phyloP scores from a whole-genome alignment of 92 coral and sea anemone genomes.

The Isaurus tuberculatus region DNA sequence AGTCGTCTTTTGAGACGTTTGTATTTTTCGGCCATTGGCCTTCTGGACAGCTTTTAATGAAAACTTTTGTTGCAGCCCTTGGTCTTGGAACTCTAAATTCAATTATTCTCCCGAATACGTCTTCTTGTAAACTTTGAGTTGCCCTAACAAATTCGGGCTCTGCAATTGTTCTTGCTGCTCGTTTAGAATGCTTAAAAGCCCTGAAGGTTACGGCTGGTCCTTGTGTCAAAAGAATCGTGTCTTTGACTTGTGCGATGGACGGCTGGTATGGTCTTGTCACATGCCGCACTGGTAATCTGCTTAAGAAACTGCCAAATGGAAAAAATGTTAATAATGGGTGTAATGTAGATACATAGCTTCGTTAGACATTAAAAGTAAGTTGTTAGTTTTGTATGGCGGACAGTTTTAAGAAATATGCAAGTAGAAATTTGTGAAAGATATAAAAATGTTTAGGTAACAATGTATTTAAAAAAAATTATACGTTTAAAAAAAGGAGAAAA shows the following conservation, averaged over 20 bases:
- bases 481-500: background rate
- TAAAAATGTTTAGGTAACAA: no score
- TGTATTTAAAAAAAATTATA: background rate
- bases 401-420: background rate
- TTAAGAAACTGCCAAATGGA: background rate
- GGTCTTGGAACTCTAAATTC: background rate
- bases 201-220: background rate
- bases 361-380: background rate
- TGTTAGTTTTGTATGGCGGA: background rate
- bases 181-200: background rate
- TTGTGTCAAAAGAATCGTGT: background rate
- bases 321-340: background rate
- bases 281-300: background rate
- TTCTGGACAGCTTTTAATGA: slow-evolving; percentile 5
- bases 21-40: background rate
- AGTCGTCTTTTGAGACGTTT: background rate
- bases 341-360: background rate
- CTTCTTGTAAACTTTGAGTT: background rate
- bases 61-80: background rate
- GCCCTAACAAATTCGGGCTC: background rate
- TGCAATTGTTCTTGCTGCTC: background rate
- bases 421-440: background rate
- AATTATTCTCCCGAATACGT: background rate
- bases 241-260: background rate
- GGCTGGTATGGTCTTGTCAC: slow-evolving; percentile 21